Conservation (phyloP, 1,140 invertebrate genomes). For the Drusus annulatus region DNA sequence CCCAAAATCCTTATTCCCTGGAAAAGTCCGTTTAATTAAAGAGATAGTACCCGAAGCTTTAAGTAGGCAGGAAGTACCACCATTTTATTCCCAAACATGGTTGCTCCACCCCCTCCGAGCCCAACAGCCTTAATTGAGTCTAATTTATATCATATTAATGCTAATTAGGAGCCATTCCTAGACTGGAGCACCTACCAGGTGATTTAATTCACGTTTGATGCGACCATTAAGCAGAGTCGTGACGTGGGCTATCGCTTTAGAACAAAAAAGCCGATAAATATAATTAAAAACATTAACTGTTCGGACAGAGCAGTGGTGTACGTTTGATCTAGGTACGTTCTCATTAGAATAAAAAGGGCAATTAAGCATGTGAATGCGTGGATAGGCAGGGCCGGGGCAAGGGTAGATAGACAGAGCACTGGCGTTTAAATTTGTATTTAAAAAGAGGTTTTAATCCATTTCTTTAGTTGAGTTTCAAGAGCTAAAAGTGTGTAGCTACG, state of each 20-base stretch:
- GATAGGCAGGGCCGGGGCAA: no score
- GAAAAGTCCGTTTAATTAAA: no score
- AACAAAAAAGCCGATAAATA: background rate
- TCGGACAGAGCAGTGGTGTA: background rate
- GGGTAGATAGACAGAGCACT: no score
- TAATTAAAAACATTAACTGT: background rate
- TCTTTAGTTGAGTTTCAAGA: no score
- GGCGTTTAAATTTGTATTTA: no score
- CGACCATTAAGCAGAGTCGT: conserved; percentile 10
- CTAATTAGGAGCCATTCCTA: conserved; percentile 45
- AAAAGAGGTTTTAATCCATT: no score
- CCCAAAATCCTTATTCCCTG: no score
- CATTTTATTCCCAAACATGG: background rate
- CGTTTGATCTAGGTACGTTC: background rate
- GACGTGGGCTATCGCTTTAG: background rate
- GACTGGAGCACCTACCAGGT: background rate
- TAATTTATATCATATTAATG: conserved; percentile 52
- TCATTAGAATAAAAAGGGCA: no score
- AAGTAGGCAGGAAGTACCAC: no score
- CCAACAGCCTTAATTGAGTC: conserved; percentile 49
- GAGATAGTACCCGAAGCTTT: no score
- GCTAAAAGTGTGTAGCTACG: no score
- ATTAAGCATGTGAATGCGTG: no score
- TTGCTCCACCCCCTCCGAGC: background rate
- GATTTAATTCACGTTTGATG: background rate